Base-by-base conservation (phyloP, 2,888 invertebrate genomes). In the Dicroscelio sp. region DNA sequence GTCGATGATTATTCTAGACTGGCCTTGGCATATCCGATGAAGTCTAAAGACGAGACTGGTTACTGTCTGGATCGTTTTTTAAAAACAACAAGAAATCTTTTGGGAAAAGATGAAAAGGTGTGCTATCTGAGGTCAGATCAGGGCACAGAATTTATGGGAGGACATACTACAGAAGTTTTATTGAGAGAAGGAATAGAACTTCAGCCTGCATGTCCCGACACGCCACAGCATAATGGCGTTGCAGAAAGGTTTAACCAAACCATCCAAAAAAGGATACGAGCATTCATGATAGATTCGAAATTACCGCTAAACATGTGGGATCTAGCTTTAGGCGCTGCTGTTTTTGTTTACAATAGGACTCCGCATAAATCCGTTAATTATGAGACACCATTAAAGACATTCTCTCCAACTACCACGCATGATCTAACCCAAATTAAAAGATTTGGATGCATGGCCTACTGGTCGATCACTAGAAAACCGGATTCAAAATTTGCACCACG, bases 251-350 rank as follows among this genome's bases (percentile, higher is more conserved):
- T 43, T 43, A 43, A 43, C 43, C 43, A 79, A 58, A 73, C 83
- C 23, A 52, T 84, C n/a, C 83, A 84, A 69, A 58, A 86, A 30
- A 82, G 73, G 82, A 60, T 90, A 65, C 58, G 83, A 5, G 75
- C 71, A 43, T 78, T 43, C 25, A 80, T 87, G 76, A 75, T 35
- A 60, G 87, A 91, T 76, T 84, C 79, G 52, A 89, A 82, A 52
- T 30, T 88, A 30, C 91, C 87, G 10, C 23, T 79, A 33, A 91
- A 63, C 65, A 90, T 93, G 90, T 93, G 93, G 93, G 89, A 88
- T 23, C 30, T 94, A 33, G 93, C 93, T 27, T 55, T 86, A 23
- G 90, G 86, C 58, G 83, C 91, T 38, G 92, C 92, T 31, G 84
- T 90, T 2, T 86, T 92, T 55, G 75, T 82, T 2, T 94, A 94